phyloP scores from a whole-genome alignment of 2,888 invertebrate species.

The Noctua janthe region DNA sequence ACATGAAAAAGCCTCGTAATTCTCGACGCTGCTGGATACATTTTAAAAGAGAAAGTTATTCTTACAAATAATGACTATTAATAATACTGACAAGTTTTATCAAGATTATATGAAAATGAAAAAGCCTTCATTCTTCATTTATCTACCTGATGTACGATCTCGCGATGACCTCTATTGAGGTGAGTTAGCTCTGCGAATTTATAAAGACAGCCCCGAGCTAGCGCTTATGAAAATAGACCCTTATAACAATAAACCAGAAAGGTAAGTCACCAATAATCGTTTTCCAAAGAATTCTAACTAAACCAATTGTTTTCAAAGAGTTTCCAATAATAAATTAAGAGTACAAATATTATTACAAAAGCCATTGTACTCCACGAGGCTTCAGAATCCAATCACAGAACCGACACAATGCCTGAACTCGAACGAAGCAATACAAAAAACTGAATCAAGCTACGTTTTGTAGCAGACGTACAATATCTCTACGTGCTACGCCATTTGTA shows the following conservation, averaged over 20 bases:
- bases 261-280: constrained; percentile 20
- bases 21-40: constrained; percentile 36
- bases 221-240: constrained; percentile 19
- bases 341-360: constrained; percentile 57
- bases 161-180: constrained; percentile 43
- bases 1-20: constrained; percentile 59
- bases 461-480: constrained; percentile 42
- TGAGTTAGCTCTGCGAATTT: constrained; percentile 30
- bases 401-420: constrained; percentile 55
- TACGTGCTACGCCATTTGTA: constrained; percentile 56
- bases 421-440: constrained; percentile 51
- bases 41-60: constrained; percentile 59
- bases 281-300: constrained; percentile 4
- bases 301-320: constrained; percentile 28
- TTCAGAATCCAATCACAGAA: constrained; percentile 58
- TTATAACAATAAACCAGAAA: constrained; percentile 29
- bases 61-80: constrained; percentile 62
- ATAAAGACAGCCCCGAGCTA: constrained; percentile 17
- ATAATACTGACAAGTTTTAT: constrained; percentile 65
- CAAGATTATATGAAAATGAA: constrained; percentile 64
- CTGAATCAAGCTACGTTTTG: constrained; percentile 27
- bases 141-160: constrained; percentile 53
- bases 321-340: constrained; percentile 49
- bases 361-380: constrained; percentile 42
- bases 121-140: constrained; percentile 59